Percentiles rank a stretch among this genome's conserved stretches.
Conservation (phyloP, 2,113 vertebrate species). For the Oncorhynchus mykiss region DNA sequence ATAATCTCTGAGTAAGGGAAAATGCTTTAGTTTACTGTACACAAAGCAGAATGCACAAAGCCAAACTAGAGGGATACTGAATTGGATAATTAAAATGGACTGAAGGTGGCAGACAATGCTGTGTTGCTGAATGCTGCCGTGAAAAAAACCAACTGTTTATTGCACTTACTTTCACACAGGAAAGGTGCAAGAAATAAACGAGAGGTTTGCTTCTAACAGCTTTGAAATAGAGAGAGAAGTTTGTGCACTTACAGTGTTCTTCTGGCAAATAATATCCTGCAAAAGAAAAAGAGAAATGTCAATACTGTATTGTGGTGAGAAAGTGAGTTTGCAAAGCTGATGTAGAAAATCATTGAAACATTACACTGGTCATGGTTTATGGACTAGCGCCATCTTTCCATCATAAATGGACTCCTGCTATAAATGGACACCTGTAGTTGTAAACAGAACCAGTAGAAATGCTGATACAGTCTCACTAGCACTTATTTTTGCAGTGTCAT, state of each 20-base stretch:
- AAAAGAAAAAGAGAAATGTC: conserved; percentile 53
- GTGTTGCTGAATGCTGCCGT: background rate
- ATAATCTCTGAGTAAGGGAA: conserved; percentile 4
- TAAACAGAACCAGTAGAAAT: background rate
- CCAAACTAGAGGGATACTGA: background rate
- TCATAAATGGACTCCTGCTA: background rate
- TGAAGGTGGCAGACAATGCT: background rate
- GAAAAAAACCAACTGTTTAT: background rate
- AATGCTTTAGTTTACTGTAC: background rate
- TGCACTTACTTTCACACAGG: conserved; percentile 19
- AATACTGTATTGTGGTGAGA: no score
- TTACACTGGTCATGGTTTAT: background rate
- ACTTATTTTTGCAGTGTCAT: no score
- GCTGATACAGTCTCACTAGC: background rate
- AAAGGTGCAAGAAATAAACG: conserved; percentile 37
- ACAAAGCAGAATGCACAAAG: background rate
- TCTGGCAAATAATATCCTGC: conserved; percentile 97
- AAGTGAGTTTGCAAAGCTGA: background rate
- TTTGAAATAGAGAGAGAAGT: conserved; percentile 36
- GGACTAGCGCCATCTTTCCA: background rate
- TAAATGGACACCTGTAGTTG: background rate
- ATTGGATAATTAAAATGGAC: background rate
- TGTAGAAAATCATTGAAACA: background rate
- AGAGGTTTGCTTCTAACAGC: conserved; percentile 28
- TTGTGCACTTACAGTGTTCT: conserved; percentile 93